These are phyloP conservation scores for Rattus norvegicus DNA, from an alignment of 2,113 vertebrate species.

Conservation along the genomic window GRCr8 NC_086031.1:25717501-25718000, in stretches of 20 bases:
- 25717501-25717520: too few species aligned
- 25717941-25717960: conserved; percentile 7
- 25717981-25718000: neutral
- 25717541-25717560: too few species aligned
- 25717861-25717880: too few species aligned
- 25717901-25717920: neutral
- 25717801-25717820: neutral
- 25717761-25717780: conserved; percentile 1
- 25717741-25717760: conserved; percentile 21
- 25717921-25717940: neutral
- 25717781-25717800: neutral
- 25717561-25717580: too few species aligned
- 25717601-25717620: too few species aligned
- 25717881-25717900: neutral
- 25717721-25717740: neutral
- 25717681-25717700: too few species aligned
- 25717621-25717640: too few species aligned
- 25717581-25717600: too few species aligned
- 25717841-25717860: neutral
- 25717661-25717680: too few species aligned
- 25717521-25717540: too few species aligned
- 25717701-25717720: neutral
- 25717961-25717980: neutral
- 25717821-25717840: too few species aligned
- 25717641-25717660: too few species aligned